phyloP scores from a whole-genome alignment of 2,113 vertebrate genomes.

The Tenrec ecaudatus region DNA sequence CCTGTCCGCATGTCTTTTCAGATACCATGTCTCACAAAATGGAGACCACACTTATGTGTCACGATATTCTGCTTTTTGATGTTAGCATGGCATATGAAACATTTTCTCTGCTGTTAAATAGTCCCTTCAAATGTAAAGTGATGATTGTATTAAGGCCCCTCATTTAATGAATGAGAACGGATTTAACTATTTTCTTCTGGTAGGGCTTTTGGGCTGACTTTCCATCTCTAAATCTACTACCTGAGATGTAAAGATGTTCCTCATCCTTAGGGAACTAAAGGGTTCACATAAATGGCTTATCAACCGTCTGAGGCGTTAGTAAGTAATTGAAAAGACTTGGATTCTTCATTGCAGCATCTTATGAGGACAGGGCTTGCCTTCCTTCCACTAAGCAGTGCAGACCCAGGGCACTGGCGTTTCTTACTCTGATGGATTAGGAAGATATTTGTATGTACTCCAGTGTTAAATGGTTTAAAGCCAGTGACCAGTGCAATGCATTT shows the following conservation, averaged over 20 bases:
- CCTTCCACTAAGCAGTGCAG: background rate
- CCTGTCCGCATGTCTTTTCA: slow-evolving; percentile 6
- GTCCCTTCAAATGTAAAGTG: background rate
- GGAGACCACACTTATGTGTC: background rate
- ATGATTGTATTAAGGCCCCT: background rate
- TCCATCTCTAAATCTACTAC: background rate
- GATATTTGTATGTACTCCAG: too few species aligned
- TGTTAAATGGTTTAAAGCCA: too few species aligned
- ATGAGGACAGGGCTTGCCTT: background rate
- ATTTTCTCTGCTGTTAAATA: background rate
- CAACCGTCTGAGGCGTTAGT: background rate
- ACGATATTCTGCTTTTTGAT: background rate
- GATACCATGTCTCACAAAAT: slow-evolving; percentile 1
- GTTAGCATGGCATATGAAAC: background rate
- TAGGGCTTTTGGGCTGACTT: slow-evolving; percentile 20
- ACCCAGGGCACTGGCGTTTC: background rate
- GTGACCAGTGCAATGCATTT: too few species aligned
- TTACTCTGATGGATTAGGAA: too few species aligned
- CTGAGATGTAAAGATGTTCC: background rate
- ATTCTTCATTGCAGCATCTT: background rate
- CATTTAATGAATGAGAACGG: background rate
- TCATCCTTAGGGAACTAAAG: background rate
- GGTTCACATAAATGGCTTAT: background rate
- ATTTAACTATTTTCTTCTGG: background rate
- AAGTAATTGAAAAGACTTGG: background rate